Percentiles rank a stretch among this genome's conserved stretches.
Evolutionary conservation across 2,888 invertebrate genomes (phyloP).

Genomic region (Cyrtodaria siliqua): DNA sequence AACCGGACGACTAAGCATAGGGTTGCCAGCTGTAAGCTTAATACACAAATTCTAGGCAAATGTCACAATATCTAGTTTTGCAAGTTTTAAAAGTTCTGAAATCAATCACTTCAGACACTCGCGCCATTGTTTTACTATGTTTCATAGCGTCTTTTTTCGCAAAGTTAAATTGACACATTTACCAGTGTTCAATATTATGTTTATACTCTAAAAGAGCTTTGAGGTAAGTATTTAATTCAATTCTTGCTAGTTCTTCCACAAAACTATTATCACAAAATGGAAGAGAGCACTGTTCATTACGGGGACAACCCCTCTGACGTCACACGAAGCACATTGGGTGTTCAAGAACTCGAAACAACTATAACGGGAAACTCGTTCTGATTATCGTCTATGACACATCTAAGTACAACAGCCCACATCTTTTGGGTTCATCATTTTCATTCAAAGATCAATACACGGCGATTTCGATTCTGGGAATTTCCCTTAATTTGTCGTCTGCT

Average conservation of each 20-base stretch:
- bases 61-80: too few relatives aligned
- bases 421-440: background rate
- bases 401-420: background rate
- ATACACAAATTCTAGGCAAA: too few relatives aligned
- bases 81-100: too few relatives aligned
- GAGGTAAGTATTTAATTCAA: background rate
- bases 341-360: background rate
- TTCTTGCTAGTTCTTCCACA: conserved; percentile 11
- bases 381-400: background rate
- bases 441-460: background rate
- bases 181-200: background rate
- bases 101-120: too few relatives aligned
- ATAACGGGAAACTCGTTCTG: background rate
- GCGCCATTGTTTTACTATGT: too few relatives aligned
- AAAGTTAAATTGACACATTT: too few relatives aligned
- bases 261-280: conserved; percentile 44
- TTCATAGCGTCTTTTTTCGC: too few relatives aligned
- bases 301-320: too few relatives aligned
- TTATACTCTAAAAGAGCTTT: conserved; percentile 1
- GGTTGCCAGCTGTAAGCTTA: too few relatives aligned
- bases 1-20: too few relatives aligned
- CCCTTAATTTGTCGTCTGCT: conserved; percentile 10
- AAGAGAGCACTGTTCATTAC: conserved; percentile 25
- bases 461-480: background rate
- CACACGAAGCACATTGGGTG: conserved; percentile 64